Evolutionary conservation across 2,113 vertebrate genomes (phyloP).

Genomic region (Indicator indicator): DNA sequence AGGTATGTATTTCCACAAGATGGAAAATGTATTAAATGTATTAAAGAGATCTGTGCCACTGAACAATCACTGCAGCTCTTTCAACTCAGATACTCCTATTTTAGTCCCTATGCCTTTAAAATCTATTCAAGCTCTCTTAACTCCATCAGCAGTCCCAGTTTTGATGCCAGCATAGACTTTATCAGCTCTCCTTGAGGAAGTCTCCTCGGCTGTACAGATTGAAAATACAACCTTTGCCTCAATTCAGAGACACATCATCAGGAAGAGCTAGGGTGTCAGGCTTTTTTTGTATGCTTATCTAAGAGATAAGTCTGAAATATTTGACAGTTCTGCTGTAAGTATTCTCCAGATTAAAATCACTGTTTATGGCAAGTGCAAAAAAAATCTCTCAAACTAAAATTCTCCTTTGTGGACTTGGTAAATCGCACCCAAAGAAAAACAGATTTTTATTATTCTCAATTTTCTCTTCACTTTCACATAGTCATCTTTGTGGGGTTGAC

Average conservation of each 20-base stretch:
- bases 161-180: neutral
- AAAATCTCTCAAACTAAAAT: neutral
- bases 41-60: no score
- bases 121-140: neutral
- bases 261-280: neutral
- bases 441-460: neutral
- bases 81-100: neutral
- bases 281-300: fast-evolving
- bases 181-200: neutral
- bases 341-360: neutral
- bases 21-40: neutral
- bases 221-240: neutral
- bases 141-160: neutral
- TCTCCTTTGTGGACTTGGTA: neutral
- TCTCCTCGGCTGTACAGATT: neutral
- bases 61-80: neutral
- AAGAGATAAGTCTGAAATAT: neutral
- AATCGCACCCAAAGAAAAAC: neutral
- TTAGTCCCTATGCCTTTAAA: neutral
- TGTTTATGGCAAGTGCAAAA: neutral
- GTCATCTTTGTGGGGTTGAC: no score
- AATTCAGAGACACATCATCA: neutral
- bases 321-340: neutral
- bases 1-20: neutral
- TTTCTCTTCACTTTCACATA: neutral